Evolutionary conservation across 2,113 vertebrate genomes (phyloP).

Genomic region (Corydoras maculifer): DNA sequence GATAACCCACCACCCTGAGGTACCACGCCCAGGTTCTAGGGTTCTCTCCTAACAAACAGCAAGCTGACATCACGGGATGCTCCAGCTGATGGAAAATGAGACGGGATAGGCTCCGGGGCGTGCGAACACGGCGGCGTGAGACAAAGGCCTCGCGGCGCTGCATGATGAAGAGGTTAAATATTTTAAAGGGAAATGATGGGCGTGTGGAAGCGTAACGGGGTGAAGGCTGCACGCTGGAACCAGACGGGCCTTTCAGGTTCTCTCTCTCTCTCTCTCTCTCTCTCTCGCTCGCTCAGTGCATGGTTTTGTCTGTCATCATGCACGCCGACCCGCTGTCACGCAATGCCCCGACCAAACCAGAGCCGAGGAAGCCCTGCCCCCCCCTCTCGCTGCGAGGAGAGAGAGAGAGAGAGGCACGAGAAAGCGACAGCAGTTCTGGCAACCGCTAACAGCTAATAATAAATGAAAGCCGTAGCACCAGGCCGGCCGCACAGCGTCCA

Average conservation of each 20-base stretch:
- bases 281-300: constrained; percentile 32
- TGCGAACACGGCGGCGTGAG: constrained; percentile 26
- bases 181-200: constrained; percentile 43
- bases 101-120: constrained; percentile 25
- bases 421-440: constrained; percentile 4
- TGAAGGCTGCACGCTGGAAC: constrained; percentile 18
- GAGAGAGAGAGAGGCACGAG: constrained; percentile 12
- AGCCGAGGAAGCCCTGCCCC: not conserved
- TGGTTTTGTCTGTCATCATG: constrained; percentile 41
- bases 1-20: too few relatives aligned
- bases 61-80: constrained; percentile 34
- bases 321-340: constrained; percentile 44
- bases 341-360: constrained; percentile 21
- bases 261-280: constrained; percentile 24
- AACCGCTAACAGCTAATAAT: not conserved
- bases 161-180: constrained; percentile 50
- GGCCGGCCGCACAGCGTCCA: too few relatives aligned
- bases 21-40: too few relatives aligned
- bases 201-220: constrained; percentile 31
- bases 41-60: not conserved
- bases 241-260: constrained; percentile 23
- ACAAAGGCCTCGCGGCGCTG: constrained; percentile 41
- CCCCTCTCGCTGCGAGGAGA: not conserved
- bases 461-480: not conserved
- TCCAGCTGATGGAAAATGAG: constrained; percentile 25